Evolutionary conservation across 1,140 invertebrate species (phyloP), one percentile per base, ranked within the genome.

Genomic region (Magallana ariakensis): DNA sequence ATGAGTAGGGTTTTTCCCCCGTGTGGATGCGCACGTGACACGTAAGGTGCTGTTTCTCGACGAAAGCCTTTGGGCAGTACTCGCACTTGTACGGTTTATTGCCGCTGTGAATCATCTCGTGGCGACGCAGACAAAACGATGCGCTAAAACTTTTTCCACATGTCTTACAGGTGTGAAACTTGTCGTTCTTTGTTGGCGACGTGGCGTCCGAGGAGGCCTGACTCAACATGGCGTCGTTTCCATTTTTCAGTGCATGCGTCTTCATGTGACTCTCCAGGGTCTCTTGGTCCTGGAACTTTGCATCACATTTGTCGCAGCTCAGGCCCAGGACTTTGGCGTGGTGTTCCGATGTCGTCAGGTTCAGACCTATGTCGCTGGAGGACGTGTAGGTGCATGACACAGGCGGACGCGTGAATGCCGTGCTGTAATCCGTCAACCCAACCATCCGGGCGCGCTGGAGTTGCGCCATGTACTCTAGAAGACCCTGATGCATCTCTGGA

Each of bases 101-200:
- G 16, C 87, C 89, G 26, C 82, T 90, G 80, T 90, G 89, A 70
- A 86, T 86, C 15, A 87, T 81, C 26, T 81, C 70, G 26, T 90
- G 89, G n/a, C 85, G 85, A 8, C 85, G 56, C 60, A 86, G 57
- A 62, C 85, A 80, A 82, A 86, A 86, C 33, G 66, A 75, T 4
- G 81, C 83, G 15, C 54, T 85, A 53, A 89, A 89, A 19, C 56
- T 66, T 55, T 89, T 85, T 9, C 95, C 94, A 92, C 95, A 96
- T 60, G 94, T 93, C 2, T 93, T 94, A 90, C 95, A 96, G 22
- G 93, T 93, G 87, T 94, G 95, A 55, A 93, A 93, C 83, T 95
- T 95, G 60, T 93, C 94, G 58, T 91, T 92, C 53, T 94, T 82
- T 22, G 75, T 62, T 0, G 70, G 80, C 53, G 85, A 82, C 22